Evolutionary conservation across 53 echinoderm and acorn worm species (phyloP).

Genomic region (Zoroaster sp.): DNA sequence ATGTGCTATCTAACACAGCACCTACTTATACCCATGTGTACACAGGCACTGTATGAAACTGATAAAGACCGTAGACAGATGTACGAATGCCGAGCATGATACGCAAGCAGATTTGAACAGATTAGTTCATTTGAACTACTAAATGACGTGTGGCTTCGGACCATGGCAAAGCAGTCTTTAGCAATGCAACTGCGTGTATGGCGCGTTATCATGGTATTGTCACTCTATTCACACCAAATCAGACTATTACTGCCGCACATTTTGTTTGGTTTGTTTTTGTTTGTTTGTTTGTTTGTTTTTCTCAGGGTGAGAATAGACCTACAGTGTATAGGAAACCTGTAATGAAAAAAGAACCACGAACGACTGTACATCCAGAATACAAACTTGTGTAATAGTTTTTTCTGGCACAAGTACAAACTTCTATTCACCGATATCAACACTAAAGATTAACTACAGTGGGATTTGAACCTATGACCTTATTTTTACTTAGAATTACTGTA

Average conservation of each 20-base stretch:
- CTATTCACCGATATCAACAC: too few species aligned
- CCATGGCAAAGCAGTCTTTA: not conserved
- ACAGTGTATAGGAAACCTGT: too few species aligned
- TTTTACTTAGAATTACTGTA: too few species aligned
- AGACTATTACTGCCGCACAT: constrained; percentile 1
- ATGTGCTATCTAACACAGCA: not conserved
- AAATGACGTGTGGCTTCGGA: too few species aligned
- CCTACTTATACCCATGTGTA: constrained; percentile 31
- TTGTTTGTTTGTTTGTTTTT: not conserved
- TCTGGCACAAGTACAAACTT: too few species aligned
- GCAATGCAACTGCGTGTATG: not conserved
- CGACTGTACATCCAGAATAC: too few species aligned
- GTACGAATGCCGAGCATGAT: not conserved
- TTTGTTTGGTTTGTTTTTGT: not conserved
- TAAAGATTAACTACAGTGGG: not conserved
- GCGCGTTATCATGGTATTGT: not conserved
- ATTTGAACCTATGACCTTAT: too few species aligned
- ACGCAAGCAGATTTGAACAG: not conserved
- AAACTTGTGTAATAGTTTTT: too few species aligned
- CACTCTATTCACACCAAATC: not conserved
- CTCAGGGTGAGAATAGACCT: not conserved
- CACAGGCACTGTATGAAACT: constrained; percentile 25
- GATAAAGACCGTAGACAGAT: not conserved
- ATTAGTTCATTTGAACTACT: too few species aligned
- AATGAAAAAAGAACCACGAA: too few species aligned